Evolutionary conservation across 1,140 invertebrate species (phyloP).

Genomic region (Aphis gossypii): DNA sequence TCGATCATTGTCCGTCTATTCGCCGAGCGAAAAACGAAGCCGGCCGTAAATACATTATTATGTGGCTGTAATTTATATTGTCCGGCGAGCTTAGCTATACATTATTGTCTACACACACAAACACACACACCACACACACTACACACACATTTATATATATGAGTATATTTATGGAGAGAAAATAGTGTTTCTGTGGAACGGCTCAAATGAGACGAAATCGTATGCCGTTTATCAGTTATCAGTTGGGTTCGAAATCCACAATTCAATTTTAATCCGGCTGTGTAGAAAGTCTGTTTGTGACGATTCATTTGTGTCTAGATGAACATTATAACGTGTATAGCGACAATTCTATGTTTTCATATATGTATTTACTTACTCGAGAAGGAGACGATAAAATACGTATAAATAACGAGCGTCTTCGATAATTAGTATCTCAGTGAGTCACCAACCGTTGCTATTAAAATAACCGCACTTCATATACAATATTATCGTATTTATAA

Average conservation of each 20-base stretch:
- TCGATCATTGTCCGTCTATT: constrained; percentile 8
- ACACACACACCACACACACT: background rate
- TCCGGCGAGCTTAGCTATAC: background rate
- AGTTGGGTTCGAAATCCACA: background rate
- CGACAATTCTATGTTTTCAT: background rate
- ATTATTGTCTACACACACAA: background rate
- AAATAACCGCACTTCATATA: no score
- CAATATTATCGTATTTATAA: no score
- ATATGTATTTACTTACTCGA: background rate
- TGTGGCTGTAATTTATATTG: constrained; percentile 2
- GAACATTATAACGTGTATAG: background rate
- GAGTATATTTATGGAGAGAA: background rate
- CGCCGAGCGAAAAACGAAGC: background rate
- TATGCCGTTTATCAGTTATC: background rate
- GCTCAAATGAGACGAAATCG: background rate
- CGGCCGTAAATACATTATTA: background rate
- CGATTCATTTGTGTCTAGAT: background rate
- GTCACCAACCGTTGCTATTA: no score
- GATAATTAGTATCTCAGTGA: no score
- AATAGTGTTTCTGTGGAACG: background rate
- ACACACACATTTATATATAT: background rate
- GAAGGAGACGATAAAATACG: background rate
- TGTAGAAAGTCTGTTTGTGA: background rate
- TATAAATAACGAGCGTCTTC: no score
- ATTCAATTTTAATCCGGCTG: background rate